Conservation (phyloP, 2,888 invertebrate genomes). For the Temnothorax ravouxi region DNA sequence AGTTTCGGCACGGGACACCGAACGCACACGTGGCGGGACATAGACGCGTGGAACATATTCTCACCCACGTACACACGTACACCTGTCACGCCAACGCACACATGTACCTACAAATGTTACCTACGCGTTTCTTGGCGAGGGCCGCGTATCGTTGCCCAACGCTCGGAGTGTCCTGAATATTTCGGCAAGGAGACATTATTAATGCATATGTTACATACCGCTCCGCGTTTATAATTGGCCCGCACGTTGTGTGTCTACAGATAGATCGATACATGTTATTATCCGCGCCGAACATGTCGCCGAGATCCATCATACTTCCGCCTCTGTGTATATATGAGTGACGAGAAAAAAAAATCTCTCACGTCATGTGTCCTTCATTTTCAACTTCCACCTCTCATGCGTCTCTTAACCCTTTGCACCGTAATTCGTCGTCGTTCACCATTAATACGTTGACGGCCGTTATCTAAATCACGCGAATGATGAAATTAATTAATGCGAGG, state of each 20-base stretch:
- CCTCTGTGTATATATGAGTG: slow-evolving; percentile 21
- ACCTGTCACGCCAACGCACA: slow-evolving; percentile 18
- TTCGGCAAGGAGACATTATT: slow-evolving; percentile 82
- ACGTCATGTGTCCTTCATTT: background rate
- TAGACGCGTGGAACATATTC: slow-evolving; percentile 40
- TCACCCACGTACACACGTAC: slow-evolving; percentile 15
- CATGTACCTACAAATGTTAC: slow-evolving; percentile 36
- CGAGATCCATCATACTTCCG: slow-evolving; percentile 38
- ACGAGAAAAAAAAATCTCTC: slow-evolving; percentile 31
- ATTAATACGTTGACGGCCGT: background rate
- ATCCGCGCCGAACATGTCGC: slow-evolving; percentile 51
- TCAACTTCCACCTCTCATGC: background rate
- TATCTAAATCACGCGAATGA: background rate
- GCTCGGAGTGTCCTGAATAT: slow-evolving; percentile 82
- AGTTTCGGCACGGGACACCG: slow-evolving; percentile 72
- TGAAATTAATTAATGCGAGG: slow-evolving; percentile 8
- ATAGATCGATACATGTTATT: slow-evolving; percentile 69
- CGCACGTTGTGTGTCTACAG: slow-evolving; percentile 84
- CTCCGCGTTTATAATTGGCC: slow-evolving; percentile 83
- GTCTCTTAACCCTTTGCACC: slow-evolving; percentile 31
- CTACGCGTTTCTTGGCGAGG: slow-evolving; percentile 79
- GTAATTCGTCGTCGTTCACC: background rate
- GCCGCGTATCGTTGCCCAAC: slow-evolving; percentile 80
- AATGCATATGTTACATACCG: slow-evolving; percentile 78
- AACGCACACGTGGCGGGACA: slow-evolving; percentile 58